phyloP scores from a whole-genome alignment of 2,797 vertebrate genomes.

The Brachymystax lenok region DNA sequence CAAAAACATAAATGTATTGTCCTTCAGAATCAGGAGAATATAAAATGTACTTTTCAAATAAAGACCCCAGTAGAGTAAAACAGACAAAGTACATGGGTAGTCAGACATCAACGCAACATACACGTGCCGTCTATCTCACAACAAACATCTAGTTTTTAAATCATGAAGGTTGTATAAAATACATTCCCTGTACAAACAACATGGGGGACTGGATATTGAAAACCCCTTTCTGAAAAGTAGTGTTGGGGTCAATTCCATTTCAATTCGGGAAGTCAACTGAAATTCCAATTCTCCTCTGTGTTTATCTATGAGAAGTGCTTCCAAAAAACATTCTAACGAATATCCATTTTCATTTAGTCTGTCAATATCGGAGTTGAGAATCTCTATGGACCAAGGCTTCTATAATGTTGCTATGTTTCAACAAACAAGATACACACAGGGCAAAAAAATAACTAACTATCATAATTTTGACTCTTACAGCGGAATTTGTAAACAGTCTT shows the following conservation, averaged over 20 bases:
- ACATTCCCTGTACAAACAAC: slow-evolving; percentile 49
- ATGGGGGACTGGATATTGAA: slow-evolving; percentile 32
- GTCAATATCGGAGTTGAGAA: slow-evolving; percentile 38
- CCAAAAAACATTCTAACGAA: slow-evolving; percentile 57
- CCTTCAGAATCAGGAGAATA: neutral
- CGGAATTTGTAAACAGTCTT: slow-evolving; percentile 8
- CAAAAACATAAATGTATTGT: slow-evolving; percentile 36
- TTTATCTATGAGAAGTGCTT: slow-evolving; percentile 25
- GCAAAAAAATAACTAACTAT: slow-evolving; percentile 26
- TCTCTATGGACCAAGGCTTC: slow-evolving; percentile 28
- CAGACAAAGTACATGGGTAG: slow-evolving; percentile 39
- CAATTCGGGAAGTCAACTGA: neutral
- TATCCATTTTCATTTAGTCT: slow-evolving; percentile 31
- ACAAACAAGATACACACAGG: slow-evolving; percentile 35
- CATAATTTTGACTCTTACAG: slow-evolving; percentile 16
- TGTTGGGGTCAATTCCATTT: neutral
- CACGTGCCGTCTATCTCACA: slow-evolving; percentile 19
- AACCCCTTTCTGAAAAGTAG: slow-evolving; percentile 7
- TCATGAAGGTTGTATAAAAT: slow-evolving; percentile 61
- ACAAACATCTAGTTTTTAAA: slow-evolving; percentile 49
- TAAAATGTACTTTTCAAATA: slow-evolving; percentile 44
- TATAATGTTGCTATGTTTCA: slow-evolving; percentile 12
- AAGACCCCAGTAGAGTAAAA: slow-evolving; percentile 22
- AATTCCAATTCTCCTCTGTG: neutral
- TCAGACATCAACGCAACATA: slow-evolving; percentile 35